These are phyloP conservation scores for Pseudorectes ferrugineus DNA, from an alignment of 2,113 vertebrate species.

Conservation along the genomic window DNA sequence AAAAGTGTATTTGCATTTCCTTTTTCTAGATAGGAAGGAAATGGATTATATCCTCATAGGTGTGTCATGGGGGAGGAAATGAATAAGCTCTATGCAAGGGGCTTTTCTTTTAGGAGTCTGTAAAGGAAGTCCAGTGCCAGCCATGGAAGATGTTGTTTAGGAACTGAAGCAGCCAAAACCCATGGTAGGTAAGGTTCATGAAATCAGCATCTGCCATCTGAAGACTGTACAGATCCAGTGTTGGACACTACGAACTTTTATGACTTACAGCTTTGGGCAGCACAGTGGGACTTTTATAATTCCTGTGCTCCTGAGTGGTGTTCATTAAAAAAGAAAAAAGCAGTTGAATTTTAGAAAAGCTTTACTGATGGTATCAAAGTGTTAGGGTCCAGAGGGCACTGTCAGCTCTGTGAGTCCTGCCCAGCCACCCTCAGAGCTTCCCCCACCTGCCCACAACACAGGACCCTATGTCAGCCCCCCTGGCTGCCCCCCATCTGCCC, in stretches of 20 bases:
- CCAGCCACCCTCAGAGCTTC: not conserved
- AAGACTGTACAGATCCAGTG: not conserved
- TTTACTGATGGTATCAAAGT: not conserved
- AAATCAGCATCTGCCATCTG: not conserved
- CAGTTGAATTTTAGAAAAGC: not conserved
- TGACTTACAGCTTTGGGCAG: not conserved
- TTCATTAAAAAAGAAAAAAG: not conserved
- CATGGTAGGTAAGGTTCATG: not conserved
- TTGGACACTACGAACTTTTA: not conserved
- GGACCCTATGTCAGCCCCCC: not conserved
- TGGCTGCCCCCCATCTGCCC: not conserved
- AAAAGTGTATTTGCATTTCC: not conserved
- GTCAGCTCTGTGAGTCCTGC: rapidly evolving
- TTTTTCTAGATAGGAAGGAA: not conserved
- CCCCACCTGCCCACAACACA: not conserved
- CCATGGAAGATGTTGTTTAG: not conserved
- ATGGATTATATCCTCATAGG: rapidly evolving
- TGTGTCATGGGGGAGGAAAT: not conserved
- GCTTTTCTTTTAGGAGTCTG: not conserved
- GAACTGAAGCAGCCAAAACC: not conserved
- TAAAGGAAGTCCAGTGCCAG: not conserved
- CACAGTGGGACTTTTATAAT: rapidly evolving
- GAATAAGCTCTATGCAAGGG: not conserved
- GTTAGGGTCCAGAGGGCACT: not conserved
- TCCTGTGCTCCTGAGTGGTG: not conserved